Percentiles rank a stretch among this genome's conserved stretches.
phyloP scores from a whole-genome alignment of 2,113 vertebrate genomes.

The Indicator indicator region DNA sequence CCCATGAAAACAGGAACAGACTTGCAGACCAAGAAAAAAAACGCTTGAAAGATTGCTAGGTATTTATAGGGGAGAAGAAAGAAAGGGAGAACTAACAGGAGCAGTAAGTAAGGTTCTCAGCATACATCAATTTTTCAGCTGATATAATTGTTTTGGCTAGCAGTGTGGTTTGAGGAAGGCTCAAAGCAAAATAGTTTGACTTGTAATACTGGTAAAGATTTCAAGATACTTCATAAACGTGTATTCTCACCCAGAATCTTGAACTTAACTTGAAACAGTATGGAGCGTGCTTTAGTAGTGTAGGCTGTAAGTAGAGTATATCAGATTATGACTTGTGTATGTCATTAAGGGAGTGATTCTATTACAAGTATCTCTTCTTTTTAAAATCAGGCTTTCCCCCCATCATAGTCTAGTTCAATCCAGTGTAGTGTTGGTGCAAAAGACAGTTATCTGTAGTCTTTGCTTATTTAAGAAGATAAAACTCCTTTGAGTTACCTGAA shows the following conservation, averaged over 20 bases:
- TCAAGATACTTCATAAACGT: background rate
- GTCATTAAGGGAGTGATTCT: conserved; percentile 9
- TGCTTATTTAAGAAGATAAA: background rate
- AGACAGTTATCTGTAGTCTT: conserved; percentile 15
- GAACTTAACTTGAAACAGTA: background rate
- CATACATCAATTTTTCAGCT: background rate
- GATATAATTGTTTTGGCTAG: background rate
- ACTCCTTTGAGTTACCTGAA: background rate
- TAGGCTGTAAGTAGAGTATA: background rate
- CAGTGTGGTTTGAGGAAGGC: background rate
- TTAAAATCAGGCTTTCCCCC: conserved; percentile 13
- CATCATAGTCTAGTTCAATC: background rate
- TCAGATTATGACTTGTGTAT: background rate
- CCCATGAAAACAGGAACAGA: conserved; percentile 19
- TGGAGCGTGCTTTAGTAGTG: background rate
- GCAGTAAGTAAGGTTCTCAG: background rate
- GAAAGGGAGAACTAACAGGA: background rate
- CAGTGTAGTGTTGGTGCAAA: background rate
- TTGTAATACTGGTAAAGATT: background rate
- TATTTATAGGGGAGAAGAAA: background rate
- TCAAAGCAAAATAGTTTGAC: background rate
- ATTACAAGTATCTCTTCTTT: background rate
- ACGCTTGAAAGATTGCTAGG: background rate
- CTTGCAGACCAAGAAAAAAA: background rate
- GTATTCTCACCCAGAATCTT: background rate